Evolutionary conservation across 2,888 invertebrate species (phyloP), one percentile per base, ranked within the genome.

Genomic region (Magallana nippona): DNA sequence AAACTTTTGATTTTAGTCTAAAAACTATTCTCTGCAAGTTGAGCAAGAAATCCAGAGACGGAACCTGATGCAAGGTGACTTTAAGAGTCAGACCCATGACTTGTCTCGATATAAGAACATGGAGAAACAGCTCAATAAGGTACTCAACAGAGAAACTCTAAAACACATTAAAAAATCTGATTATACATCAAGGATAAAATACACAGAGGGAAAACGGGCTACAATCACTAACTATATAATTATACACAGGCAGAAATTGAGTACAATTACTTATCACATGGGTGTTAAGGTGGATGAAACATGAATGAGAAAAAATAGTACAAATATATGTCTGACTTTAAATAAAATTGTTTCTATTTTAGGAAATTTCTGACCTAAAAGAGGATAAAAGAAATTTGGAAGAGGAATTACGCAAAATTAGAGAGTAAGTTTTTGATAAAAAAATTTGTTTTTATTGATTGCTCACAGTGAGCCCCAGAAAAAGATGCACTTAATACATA

Each of bases 11-110:
- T 90, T 90, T 58, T 95, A 96, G 95, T 97, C 87, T 60, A 91
- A 91, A 81, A 91, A 92, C 82, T 95, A 98, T 22, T 96, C 97
- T 86, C 96, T 97, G 78, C 97, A 98, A 92, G 94, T 98, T 83
- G 98, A 99, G 91, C 98, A 98, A 94, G 98, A 99, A 95, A 96
- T 97, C 85, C 96, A 97, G 89, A 97, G 97, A 92, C 96, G 98
- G 86, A 96, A 96, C 86, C 95, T 96, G 55, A 95, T 98, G 84
- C 96, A 97, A 92, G 96, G 96, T n/a, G 98, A 99, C 92, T 95
- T 97, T 83, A 96, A 96, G 84, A 95, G 96, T 82, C 96, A 96
- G 86, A 95, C 96, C 27, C 96, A 96, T 3, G 97, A 97, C 93
- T 95, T 96, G 57, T 96, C 96, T 17, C 96, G 96, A 91, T 93